A percentile compares a stretch with the other conserved stretches of the same genome.
Evolutionary conservation across 2,113 vertebrate genomes (phyloP).

Genomic region (Noturus placidus): DNA sequence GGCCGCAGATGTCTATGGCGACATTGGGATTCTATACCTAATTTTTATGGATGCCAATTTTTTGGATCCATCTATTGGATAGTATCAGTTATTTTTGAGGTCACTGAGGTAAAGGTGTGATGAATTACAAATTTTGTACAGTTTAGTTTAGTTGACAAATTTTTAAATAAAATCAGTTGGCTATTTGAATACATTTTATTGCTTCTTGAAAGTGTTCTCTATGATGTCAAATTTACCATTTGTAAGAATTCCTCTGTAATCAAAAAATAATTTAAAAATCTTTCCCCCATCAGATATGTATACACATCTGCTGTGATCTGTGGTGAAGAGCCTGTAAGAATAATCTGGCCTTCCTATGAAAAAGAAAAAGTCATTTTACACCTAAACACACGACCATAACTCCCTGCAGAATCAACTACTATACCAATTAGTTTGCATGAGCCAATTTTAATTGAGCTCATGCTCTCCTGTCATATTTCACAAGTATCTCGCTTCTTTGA

Average conservation of each 20-base stretch:
- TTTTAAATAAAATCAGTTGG: neutral
- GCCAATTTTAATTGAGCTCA: constrained; percentile 29
- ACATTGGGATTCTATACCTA: neutral
- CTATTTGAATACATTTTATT: neutral
- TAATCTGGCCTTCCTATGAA: neutral
- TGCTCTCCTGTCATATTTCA: constrained; percentile 40
- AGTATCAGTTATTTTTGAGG: neutral
- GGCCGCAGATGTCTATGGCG: neutral
- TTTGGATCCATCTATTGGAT: neutral
- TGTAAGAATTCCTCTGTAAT: neutral
- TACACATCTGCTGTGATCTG: neutral
- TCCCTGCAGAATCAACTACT: neutral
- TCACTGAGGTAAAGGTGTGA: neutral
- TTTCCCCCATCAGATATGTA: neutral
- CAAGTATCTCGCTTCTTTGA: constrained; percentile 31
- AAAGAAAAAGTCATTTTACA: neutral
- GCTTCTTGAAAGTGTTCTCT: neutral
- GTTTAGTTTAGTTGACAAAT: neutral
- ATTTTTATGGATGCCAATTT: neutral
- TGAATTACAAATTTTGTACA: neutral
- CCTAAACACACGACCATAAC: neutral
- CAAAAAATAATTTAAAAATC: neutral
- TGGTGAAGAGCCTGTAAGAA: neutral
- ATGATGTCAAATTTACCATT: neutral
- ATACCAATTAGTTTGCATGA: constrained; percentile 16